phyloP scores from a whole-genome alignment of 2,113 vertebrate species.

The Dasypus novemcinctus region DNA sequence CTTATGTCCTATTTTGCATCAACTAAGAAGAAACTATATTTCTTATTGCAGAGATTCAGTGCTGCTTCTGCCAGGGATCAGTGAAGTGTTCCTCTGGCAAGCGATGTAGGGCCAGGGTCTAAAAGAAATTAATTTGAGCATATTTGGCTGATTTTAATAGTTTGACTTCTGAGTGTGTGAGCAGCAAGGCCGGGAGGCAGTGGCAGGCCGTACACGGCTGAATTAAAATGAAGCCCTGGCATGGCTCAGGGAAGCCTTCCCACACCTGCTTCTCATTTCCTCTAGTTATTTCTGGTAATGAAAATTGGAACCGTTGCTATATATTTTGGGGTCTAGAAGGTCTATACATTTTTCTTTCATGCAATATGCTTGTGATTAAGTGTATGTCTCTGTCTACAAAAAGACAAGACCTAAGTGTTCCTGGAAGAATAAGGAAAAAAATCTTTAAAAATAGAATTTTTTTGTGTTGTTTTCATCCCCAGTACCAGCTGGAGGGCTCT shows the following conservation, averaged over 20 bases:
- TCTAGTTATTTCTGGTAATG: constrained; percentile 85
- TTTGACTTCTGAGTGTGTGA: constrained; percentile 70
- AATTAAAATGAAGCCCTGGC: constrained; percentile 81
- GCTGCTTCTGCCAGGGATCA: constrained; percentile 63
- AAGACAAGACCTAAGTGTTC: constrained; percentile 72
- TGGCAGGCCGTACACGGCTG: constrained; percentile 67
- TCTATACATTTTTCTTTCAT: constrained; percentile 77
- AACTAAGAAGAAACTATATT: constrained; percentile 61
- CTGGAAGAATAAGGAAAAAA: constrained; percentile 69
- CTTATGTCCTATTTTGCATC: constrained; percentile 41
- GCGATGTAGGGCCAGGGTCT: constrained; percentile 51
- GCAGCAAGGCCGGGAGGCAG: constrained; percentile 57
- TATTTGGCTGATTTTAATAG: constrained; percentile 75
- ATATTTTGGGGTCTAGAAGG: constrained; percentile 79
- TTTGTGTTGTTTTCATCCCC: not conserved
- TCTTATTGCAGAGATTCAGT: constrained; percentile 36
- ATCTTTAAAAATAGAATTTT: not conserved
- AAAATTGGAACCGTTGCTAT: constrained; percentile 80
- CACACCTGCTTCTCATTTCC: constrained; percentile 88
- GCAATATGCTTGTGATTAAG: constrained; percentile 79
- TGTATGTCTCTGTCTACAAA: constrained; percentile 70
- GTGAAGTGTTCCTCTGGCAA: constrained; percentile 64
- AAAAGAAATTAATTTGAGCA: constrained; percentile 67
- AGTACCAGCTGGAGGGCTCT: constrained; percentile 58
- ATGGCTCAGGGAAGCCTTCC: constrained; percentile 81